A percentile compares a stretch with the other conserved stretches of the same genome.
Evolutionary conservation across 2,797 vertebrate species (phyloP).

Genomic region (Luscinia luscinia): DNA sequence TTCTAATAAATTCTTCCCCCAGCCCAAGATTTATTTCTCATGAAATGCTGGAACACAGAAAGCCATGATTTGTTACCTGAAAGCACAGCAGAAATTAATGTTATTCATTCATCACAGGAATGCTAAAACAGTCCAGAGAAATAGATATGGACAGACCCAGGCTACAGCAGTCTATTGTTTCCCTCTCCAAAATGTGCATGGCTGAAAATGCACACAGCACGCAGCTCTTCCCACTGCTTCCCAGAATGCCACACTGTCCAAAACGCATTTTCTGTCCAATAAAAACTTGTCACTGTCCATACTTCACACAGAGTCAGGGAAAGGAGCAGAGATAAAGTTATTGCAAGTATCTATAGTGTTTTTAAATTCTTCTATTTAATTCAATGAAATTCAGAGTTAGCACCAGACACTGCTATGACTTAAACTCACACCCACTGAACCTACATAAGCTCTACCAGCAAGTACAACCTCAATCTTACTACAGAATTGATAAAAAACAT

Average conservation of each 20-base stretch:
- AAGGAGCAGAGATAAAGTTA: background rate
- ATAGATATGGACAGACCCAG: background rate
- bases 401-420: background rate
- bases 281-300: background rate
- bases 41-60: background rate
- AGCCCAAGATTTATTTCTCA: background rate
- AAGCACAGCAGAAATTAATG: background rate
- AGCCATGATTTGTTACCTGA: background rate
- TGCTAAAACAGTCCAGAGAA: background rate
- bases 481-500: background rate
- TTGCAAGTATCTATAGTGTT: background rate
- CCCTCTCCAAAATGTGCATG: background rate
- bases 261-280: background rate
- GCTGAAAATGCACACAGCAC: rapidly evolving
- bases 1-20: background rate
- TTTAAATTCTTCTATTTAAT: background rate
- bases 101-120: background rate
- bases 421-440: background rate
- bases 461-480: background rate
- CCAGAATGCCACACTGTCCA: background rate
- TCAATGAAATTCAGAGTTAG: background rate
- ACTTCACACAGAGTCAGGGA: background rate
- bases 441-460: background rate
- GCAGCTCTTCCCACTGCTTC: background rate
- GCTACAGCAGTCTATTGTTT: background rate